These are phyloP conservation scores for Zygaena filipendulae DNA, from an alignment of 2,888 invertebrate genomes.

Conservation along the genomic window DNA sequence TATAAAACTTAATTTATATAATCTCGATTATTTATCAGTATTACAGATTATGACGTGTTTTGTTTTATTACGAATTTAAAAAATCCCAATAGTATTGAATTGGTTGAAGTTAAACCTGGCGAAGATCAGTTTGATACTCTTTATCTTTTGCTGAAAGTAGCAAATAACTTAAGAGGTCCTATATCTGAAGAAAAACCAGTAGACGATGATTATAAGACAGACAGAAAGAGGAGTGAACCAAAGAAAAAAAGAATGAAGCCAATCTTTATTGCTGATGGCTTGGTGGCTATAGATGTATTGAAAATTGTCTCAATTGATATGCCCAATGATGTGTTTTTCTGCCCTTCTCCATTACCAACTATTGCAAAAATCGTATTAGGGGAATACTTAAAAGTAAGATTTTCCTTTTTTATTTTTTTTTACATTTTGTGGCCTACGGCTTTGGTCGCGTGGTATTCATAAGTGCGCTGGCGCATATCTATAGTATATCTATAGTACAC, in stretches of 20 bases:
- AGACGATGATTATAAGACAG: slow-evolving; percentile 10
- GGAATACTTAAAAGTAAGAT: slow-evolving; percentile 36
- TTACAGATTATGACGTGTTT: slow-evolving; percentile 48
- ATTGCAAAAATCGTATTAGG: slow-evolving; percentile 35
- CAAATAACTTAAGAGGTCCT: slow-evolving; percentile 27
- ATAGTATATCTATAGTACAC: too few relatives aligned
- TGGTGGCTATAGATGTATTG: slow-evolving; percentile 39
- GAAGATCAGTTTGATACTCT: slow-evolving; percentile 36
- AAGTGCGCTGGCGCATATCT: too few relatives aligned
- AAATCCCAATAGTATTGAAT: slow-evolving; percentile 39
- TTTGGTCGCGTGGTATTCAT: too few relatives aligned
- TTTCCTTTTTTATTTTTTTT: too few relatives aligned
- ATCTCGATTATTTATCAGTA: too few relatives aligned
- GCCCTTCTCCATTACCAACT: slow-evolving; percentile 29
- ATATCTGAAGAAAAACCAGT: slow-evolving; percentile 8
- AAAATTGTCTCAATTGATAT: slow-evolving; percentile 31
- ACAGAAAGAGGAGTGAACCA: slow-evolving; percentile 13
- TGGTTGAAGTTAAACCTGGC: slow-evolving; percentile 20
- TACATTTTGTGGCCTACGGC: too few relatives aligned
- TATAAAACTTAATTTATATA: too few relatives aligned
- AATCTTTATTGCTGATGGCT: slow-evolving; percentile 44
- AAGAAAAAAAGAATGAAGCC: slow-evolving; percentile 23
- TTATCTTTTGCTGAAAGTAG: slow-evolving; percentile 43
- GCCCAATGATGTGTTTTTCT: slow-evolving; percentile 36
- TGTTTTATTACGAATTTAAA: slow-evolving; percentile 39